phyloP scores from a whole-genome alignment of 2,113 vertebrate species.

The Echinops telfairi region DNA sequence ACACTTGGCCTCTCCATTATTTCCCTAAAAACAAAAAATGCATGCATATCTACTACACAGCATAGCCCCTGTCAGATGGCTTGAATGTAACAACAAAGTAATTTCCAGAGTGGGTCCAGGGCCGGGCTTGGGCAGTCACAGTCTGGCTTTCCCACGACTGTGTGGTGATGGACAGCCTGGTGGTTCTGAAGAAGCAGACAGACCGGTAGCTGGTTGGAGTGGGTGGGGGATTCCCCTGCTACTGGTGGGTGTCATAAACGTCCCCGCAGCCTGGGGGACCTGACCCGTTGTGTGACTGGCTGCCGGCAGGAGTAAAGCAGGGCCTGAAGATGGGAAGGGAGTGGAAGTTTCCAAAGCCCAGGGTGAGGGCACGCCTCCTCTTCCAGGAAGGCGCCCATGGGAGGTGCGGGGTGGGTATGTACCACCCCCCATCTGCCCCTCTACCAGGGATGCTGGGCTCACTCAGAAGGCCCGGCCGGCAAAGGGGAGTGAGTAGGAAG shows the following conservation, averaged over 20 bases:
- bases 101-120: background rate
- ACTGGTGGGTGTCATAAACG: background rate
- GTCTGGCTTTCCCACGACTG: background rate
- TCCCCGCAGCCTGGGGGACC: background rate
- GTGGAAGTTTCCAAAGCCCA: background rate
- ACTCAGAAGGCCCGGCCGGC: constrained; percentile 4
- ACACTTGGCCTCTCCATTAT: too few relatives aligned
- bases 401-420: background rate
- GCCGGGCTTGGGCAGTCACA: too few relatives aligned
- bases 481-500: background rate
- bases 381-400: background rate
- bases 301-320: background rate
- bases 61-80: too few relatives aligned
- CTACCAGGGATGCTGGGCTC: background rate
- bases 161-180: background rate
- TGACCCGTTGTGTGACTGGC: too few relatives aligned
- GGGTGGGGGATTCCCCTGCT: background rate
- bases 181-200: background rate
- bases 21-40: too few relatives aligned
- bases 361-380: background rate
- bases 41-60: too few relatives aligned
- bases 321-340: background rate
- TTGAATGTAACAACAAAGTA: too few relatives aligned
- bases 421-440: background rate
- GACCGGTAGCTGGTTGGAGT: background rate